phyloP scores from a whole-genome alignment of 2,797 vertebrate genomes.

The Squalus acanthias region DNA sequence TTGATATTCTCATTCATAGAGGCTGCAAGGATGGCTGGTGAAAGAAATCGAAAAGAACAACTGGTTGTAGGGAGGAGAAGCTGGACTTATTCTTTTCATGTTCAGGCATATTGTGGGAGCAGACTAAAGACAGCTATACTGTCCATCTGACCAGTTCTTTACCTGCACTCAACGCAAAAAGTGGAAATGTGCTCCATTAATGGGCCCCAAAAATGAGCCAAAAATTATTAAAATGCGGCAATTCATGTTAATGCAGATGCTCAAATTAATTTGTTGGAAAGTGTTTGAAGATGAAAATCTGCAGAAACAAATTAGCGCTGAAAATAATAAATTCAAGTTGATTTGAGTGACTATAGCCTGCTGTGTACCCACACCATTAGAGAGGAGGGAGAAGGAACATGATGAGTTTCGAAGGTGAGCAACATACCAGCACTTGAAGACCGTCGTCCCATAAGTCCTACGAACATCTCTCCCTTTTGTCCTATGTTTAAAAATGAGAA shows the following conservation, averaged over 20 bases:
- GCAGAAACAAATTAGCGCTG: background rate
- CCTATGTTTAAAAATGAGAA: conserved; percentile 41
- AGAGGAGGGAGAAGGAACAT: background rate
- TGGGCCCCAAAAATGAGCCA: background rate
- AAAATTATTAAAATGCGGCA: background rate
- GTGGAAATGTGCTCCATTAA: background rate
- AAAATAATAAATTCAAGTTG: background rate
- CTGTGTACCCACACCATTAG: background rate
- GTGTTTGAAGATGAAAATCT: background rate
- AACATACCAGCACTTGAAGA: conserved; percentile 53
- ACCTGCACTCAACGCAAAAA: background rate
- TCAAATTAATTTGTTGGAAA: background rate
- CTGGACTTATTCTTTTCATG: background rate
- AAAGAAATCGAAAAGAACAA: background rate
- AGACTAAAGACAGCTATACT: background rate
- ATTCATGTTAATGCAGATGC: background rate
- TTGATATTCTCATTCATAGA: background rate
- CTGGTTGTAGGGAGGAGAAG: background rate
- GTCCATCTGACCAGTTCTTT: background rate
- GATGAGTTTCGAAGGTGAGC: background rate
- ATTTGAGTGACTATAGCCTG: background rate
- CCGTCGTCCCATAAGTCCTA: conserved; percentile 61
- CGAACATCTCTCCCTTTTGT: conserved; percentile 57
- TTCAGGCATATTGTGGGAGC: too few species aligned
- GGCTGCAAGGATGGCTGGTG: background rate